These are phyloP conservation scores for Saccopteryx leptura DNA, from an alignment of 2,113 vertebrate species.

Conservation along the genomic window DNA sequence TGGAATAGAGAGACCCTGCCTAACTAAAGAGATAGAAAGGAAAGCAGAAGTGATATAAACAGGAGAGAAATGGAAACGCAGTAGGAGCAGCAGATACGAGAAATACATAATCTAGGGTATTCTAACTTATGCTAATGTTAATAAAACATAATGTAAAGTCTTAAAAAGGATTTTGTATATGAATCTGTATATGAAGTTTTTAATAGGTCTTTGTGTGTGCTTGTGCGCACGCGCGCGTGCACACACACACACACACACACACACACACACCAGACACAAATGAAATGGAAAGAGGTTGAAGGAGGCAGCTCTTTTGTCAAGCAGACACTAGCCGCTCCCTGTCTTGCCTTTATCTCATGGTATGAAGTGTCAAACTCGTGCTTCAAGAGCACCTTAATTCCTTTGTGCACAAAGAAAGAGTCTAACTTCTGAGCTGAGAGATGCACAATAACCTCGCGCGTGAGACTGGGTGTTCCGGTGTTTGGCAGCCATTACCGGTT, in stretches of 20 bases:
- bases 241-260: fast-evolving
- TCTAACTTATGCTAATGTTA: neutral
- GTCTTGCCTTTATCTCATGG: neutral
- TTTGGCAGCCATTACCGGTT: neutral
- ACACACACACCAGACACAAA: neutral
- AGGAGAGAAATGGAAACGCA: neutral
- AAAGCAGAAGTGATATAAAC: neutral
- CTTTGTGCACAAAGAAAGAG: neutral
- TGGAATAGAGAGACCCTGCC: neutral
- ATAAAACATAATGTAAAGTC: constrained; percentile 31
- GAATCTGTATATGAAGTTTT: neutral
- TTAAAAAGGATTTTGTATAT: neutral
- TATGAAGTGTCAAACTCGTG: neutral
- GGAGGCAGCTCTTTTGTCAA: neutral
- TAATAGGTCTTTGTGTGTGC: neutral
- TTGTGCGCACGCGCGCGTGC: no score
- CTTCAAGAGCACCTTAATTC: neutral
- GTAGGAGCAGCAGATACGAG: neutral
- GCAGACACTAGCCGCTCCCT: neutral
- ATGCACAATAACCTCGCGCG: neutral
- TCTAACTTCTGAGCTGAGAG: neutral
- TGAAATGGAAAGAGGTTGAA: neutral
- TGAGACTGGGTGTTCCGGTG: neutral
- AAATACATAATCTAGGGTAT: neutral
- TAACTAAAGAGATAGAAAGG: neutral